These are phyloP conservation scores for Hydrolagus affinis DNA, from an alignment of 2,113 vertebrate species.

Conservation along the genomic window DNA sequence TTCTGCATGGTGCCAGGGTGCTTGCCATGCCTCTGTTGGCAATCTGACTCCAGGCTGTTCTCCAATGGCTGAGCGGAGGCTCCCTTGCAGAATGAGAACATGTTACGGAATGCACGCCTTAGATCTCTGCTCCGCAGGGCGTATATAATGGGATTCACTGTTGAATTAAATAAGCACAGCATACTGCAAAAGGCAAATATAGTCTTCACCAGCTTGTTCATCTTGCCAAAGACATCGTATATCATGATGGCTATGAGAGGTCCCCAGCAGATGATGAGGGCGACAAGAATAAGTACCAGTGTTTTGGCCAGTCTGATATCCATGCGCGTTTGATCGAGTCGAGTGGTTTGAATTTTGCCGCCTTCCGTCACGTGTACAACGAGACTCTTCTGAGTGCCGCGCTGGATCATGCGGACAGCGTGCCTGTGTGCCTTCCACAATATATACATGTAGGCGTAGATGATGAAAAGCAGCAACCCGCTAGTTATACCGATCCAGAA, in stretches of 20 bases:
- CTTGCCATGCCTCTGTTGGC: slow-evolving; percentile 78
- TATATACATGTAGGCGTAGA: slow-evolving; percentile 97
- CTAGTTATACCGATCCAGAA: slow-evolving; percentile 97
- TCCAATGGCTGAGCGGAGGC: slow-evolving; percentile 74
- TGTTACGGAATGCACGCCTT: slow-evolving; percentile 85
- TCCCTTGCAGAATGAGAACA: slow-evolving; percentile 79
- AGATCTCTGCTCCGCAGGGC: slow-evolving; percentile 95
- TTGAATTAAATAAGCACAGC: slow-evolving; percentile 96
- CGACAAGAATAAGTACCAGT: slow-evolving; percentile 90
- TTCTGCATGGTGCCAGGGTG: slow-evolving; percentile 74
- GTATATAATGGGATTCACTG: slow-evolving; percentile 96
- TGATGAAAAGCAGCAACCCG: slow-evolving; percentile 85
- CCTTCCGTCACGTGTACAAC: slow-evolving; percentile 86
- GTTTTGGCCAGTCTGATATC: slow-evolving; percentile 97
- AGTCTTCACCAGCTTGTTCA: slow-evolving; percentile 92
- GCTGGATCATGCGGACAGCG: slow-evolving; percentile 88
- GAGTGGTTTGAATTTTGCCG: slow-evolving; percentile 85
- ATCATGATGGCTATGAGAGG: slow-evolving; percentile 97
- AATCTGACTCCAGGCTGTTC: slow-evolving; percentile 97
- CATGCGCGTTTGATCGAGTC: slow-evolving; percentile 93
- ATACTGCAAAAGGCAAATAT: slow-evolving; percentile 96
- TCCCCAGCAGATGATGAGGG: slow-evolving; percentile 96
- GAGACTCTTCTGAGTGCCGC: slow-evolving; percentile 90
- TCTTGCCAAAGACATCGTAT: slow-evolving; percentile 95
- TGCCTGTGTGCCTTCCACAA: slow-evolving; percentile 97